Evolutionary conservation across 23 tunicate genomes (phyloP), one percentile per base, ranked within the genome.

Genomic region (Ciona savignyi): DNA sequence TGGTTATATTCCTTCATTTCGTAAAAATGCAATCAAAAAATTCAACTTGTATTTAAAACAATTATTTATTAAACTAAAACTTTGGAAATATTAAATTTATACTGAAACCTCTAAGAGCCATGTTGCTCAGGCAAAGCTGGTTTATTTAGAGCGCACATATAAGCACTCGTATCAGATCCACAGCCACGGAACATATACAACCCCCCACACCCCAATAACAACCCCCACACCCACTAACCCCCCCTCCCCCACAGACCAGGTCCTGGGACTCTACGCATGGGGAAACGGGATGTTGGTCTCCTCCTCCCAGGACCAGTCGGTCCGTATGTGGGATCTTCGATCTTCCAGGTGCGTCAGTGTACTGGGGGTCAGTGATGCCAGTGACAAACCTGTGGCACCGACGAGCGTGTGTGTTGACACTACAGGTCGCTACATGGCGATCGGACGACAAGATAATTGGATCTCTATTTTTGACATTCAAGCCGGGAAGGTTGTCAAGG

Each of bases 261-360:
- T 81, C 0, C 27, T 87, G 26, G 75, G 81, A 4, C 70, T 87
- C 62, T 87, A 70, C 34, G 73, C 95, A 4, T 87, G 95, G 95
- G 42, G 70, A 26, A 60, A 34, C 32, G 86, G 81, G 0, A 81
- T 80, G 81, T 63, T 87, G 63, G 86, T 81, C 0, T 80, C 95
- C 0, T 28, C 95, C 1, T 87, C 95, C 2, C 81, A 87, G 33
- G 95, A 87, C 56, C 68, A 82, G 75, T 82, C 95, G 4, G 74
- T 80, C 2, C 74, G 95, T 21, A 25, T 81, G 21, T 87, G 95
- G 95, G 95, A 87, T 70, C 64, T 80, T 23, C 70, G 85, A 26
- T 60, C 82, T 15, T 60, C 86, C 25, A 80, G 90, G 90, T 87
- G 95, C 51, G 75, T 75, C n/a, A 83, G 83, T 60, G 85, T 87